Base-by-base conservation (phyloP, 1,140 invertebrate species). In the Sogatella furcifera region DNA sequence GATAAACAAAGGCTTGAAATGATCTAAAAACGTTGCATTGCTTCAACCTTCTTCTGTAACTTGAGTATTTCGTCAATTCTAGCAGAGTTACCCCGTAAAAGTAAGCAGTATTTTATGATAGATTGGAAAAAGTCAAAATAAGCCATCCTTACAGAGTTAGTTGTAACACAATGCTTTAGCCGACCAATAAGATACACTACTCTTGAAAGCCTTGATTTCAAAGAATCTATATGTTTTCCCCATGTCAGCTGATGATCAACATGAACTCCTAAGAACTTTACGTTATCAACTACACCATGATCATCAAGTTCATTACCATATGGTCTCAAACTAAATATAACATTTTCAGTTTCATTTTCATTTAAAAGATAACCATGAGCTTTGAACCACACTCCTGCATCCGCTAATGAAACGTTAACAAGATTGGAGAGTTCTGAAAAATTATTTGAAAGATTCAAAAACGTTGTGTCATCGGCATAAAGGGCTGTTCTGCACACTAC, bases 381-480 rank as follows among this genome's bases (percentile, higher is more conserved):
- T 38, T 1, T n/a, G 42, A 42, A 15, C 55, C 11, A 34, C 3
- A 42, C 14, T 22, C 15, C 34, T 38, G 38, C 19, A 38, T 57
- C 24, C 9, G 10, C 11, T 22, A 42, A 38, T 19, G 38, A 34
- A 42, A 42, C 42, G 10, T 8, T 42, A 10, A 17, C 24, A 5
- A 42, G 17, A 22, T 41, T 57, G 10, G 43, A 71, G 0, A 78
- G 71, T 68, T 59, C 73, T 69, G 69, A 76, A 75, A 31, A 78
- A 76, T 63, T 75, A 74, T 22, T 72, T 74, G 52, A 81, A 75
- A 22, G 81, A 73, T 21, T 75, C 24, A 70, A 69, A 80, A 75
- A 67, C 60, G 72, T 69, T 15, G 71, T 65, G 19, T 78, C 74
- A 57, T 59, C 57, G 28, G 60, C 14, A 31, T 43, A 59, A 28